phyloP scores from a whole-genome alignment of 2,888 invertebrate species.

The Drosophila siamana region DNA sequence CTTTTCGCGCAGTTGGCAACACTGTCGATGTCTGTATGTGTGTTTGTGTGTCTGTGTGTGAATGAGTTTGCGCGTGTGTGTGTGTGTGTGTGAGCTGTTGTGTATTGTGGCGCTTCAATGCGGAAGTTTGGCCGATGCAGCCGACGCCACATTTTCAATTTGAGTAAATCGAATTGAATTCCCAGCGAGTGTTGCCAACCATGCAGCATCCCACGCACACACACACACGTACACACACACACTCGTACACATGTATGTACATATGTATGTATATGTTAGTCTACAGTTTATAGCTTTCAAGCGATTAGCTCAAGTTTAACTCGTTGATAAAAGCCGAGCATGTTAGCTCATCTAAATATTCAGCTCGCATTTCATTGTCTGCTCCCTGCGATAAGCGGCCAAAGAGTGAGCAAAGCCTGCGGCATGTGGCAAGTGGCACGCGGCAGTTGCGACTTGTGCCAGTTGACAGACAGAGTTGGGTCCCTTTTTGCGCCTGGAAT shows the following conservation, averaged over 20 bases:
- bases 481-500: conserved; percentile 42
- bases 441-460: background rate
- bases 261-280: background rate
- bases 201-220: conserved; percentile 7
- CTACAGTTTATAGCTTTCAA: conserved; percentile 54
- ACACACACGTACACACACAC: background rate
- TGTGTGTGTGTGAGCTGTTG: conserved; percentile 14
- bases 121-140: conserved; percentile 54
- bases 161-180: conserved; percentile 77
- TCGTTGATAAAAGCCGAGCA: conserved; percentile 53
- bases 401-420: background rate
- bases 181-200: conserved; percentile 61
- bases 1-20: conserved; percentile 64
- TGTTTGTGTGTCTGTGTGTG: conserved; percentile 21
- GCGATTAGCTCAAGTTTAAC: conserved; percentile 69
- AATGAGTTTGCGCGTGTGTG: conserved; percentile 11
- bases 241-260: background rate
- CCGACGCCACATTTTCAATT: conserved; percentile 67
- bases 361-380: conserved; percentile 37
- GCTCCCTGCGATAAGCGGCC: conserved; percentile 32
- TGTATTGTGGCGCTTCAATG: conserved; percentile 46
- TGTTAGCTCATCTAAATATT: conserved; percentile 22
- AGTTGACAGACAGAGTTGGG: conserved; percentile 1
- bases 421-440: conserved; percentile 13
- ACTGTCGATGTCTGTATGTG: conserved; percentile 35